These are phyloP conservation scores for Oriolus oriolus DNA, from an alignment of 2,113 vertebrate genomes.

Conservation along the genomic window DNA sequence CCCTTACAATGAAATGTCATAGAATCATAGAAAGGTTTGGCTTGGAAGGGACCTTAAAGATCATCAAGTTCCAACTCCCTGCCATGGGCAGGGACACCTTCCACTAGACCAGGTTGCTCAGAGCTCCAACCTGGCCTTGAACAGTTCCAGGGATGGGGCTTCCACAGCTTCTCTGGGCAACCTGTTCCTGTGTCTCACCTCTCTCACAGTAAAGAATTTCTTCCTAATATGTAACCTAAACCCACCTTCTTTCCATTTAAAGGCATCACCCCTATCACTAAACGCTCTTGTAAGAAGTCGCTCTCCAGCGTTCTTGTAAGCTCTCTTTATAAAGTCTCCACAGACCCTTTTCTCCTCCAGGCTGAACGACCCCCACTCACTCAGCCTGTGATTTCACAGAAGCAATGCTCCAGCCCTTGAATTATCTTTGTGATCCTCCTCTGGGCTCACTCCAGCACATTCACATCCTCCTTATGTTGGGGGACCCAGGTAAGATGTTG, in stretches of 20 bases:
- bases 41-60: background rate
- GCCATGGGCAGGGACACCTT: background rate
- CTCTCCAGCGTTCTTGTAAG: background rate
- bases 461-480: background rate
- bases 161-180: background rate
- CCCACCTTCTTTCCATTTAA: background rate
- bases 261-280: background rate
- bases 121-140: fast-evolving
- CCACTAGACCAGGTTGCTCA: background rate
- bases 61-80: background rate
- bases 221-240: background rate
- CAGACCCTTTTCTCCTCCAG: background rate
- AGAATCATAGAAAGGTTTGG: background rate
- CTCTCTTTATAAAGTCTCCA: background rate
- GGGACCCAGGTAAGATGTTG: background rate
- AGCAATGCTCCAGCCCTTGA: background rate
- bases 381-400: background rate
- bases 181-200: background rate
- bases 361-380: fast-evolving
- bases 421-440: background rate
- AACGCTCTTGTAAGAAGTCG: background rate
- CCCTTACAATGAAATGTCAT: background rate
- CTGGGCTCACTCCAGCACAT: background rate
- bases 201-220: background rate
- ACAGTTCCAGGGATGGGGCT: background rate